Evolutionary conservation across 2,797 vertebrate species (phyloP).

Genomic region (Spheniscus humboldti): DNA sequence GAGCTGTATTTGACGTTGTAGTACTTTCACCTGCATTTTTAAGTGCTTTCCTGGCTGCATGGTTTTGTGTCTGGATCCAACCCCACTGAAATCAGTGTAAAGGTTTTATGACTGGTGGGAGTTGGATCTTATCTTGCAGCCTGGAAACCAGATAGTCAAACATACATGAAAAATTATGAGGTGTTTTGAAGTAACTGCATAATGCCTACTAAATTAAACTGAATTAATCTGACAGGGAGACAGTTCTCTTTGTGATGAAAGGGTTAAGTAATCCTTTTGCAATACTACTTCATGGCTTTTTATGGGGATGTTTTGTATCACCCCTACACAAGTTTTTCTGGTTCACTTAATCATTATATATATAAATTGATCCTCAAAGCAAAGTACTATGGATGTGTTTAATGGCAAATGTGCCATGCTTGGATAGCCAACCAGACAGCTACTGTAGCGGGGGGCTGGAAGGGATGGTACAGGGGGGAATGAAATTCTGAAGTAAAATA

Average conservation of each 20-base stretch:
- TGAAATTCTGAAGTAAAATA: neutral
- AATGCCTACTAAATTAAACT: neutral
- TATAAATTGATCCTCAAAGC: neutral
- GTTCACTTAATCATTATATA: neutral
- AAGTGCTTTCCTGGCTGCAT: neutral
- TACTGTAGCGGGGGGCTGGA: neutral
- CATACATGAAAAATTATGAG: neutral
- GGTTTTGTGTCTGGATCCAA: neutral
- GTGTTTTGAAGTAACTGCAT: neutral
- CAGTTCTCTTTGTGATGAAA: neutral
- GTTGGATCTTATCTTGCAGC: neutral
- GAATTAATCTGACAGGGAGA: neutral
- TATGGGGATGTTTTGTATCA: accelerated
- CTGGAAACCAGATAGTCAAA: neutral
- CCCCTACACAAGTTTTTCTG: neutral
- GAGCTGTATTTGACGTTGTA: neutral
- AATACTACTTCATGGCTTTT: neutral
- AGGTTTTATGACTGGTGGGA: neutral
- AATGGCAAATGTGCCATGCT: neutral
- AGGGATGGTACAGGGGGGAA: neutral
- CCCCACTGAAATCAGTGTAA: neutral
- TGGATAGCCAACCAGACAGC: neutral
- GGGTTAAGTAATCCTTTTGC: neutral
- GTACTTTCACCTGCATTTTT: neutral
- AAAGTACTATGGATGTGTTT: neutral